Conservation (phyloP, 2,113 vertebrate genomes). For the Dromas ardeola region DNA sequence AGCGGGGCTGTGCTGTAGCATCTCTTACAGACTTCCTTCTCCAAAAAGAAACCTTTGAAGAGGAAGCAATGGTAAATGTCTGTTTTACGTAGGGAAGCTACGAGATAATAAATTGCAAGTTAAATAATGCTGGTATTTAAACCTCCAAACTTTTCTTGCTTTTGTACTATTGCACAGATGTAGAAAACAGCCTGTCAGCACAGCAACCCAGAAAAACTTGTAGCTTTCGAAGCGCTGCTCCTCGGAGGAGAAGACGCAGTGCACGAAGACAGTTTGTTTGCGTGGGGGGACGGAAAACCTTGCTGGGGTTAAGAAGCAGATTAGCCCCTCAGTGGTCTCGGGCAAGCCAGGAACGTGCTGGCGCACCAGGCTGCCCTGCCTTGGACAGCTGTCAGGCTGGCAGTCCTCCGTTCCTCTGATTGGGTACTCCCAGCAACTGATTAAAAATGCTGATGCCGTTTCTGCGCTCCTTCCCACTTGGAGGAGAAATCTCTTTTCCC, state of each 20-base stretch:
- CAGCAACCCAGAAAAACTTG: not conserved
- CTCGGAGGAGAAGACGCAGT: accelerated
- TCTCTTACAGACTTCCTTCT: not conserved
- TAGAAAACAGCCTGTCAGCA: not conserved
- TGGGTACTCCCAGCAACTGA: constrained; percentile 76
- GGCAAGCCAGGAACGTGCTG: not conserved
- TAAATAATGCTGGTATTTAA: not conserved
- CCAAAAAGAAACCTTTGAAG: not conserved
- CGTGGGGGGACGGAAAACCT: not conserved
- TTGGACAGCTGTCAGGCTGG: constrained; percentile 67
- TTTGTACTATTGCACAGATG: not conserved
- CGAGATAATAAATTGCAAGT: not conserved
- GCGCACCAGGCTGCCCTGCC: constrained; percentile 3
- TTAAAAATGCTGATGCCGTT: constrained; percentile 77
- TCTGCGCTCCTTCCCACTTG: constrained; percentile 64
- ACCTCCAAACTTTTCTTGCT: not conserved
- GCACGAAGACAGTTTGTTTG: not conserved
- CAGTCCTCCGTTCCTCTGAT: constrained; percentile 70
- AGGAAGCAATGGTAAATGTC: not conserved
- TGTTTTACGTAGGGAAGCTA: not conserved
- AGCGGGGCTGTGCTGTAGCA: not conserved
- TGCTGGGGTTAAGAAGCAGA: not conserved
- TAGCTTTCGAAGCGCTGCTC: not conserved
- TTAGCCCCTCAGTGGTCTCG: not conserved
- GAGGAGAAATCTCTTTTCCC: constrained; percentile 42